A percentile compares a stretch with the other conserved stretches of the same genome.
phyloP scores from a whole-genome alignment of 2,888 invertebrate genomes.

The Cartodere bifasciata region DNA sequence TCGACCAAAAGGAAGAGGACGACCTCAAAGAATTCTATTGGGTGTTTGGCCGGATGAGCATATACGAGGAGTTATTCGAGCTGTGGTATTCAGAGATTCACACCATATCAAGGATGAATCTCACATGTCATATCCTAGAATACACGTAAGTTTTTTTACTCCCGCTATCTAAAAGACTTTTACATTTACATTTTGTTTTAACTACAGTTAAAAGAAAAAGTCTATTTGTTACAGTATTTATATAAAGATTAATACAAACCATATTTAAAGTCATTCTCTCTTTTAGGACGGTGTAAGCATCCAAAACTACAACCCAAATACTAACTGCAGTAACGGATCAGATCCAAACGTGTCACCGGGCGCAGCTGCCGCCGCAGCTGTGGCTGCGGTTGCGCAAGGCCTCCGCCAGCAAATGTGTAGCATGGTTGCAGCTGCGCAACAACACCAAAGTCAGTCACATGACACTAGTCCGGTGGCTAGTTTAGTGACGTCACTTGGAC shows the following conservation, averaged over 20 bases:
- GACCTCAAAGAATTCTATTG: conserved; percentile 80
- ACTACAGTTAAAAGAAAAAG: no score
- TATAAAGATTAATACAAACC: neutral
- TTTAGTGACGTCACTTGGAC: conserved; percentile 33
- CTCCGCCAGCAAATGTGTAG: conserved; percentile 78
- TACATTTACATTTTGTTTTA: neutral
- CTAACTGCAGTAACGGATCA: conserved; percentile 43
- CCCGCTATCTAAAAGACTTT: no score
- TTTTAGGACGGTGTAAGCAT: conserved; percentile 51
- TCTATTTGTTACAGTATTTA: neutral
- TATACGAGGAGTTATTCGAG: conserved; percentile 82
- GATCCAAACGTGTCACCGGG: conserved; percentile 50
- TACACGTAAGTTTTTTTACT: conserved; percentile 48
- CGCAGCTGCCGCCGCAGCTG: conserved; percentile 71
- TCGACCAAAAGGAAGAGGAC: conserved; percentile 80
- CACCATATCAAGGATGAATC: conserved; percentile 68
- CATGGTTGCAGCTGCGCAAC: conserved; percentile 60
- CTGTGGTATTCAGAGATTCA: conserved; percentile 83
- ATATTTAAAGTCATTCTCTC: neutral
- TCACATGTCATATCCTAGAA: conserved; percentile 45
- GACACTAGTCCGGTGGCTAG: conserved; percentile 34
- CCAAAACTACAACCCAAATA: conserved; percentile 46
- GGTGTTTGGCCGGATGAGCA: conserved; percentile 93
- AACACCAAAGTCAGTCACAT: conserved; percentile 40
- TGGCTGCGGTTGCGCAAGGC: conserved; percentile 76